Percentiles rank a stretch among this genome's conserved stretches.
Conservation (phyloP, 1,140 invertebrate species). For the Trachymyrmex septentrionalis region DNA sequence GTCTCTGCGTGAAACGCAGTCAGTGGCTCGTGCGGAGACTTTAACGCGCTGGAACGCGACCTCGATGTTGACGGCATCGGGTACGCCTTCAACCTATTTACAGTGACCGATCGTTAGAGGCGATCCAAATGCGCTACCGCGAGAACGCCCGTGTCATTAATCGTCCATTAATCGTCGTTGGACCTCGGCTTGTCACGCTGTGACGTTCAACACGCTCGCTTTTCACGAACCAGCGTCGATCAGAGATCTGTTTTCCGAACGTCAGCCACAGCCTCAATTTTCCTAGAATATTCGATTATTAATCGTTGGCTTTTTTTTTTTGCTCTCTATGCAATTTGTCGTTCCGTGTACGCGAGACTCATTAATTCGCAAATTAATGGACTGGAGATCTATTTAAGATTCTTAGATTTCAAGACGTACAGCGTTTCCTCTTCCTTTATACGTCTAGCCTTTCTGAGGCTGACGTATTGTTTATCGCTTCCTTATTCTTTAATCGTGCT, state of each 20-base stretch:
- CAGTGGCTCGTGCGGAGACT: conserved; percentile 41
- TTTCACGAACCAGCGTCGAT: conserved; percentile 5
- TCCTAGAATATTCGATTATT: background rate
- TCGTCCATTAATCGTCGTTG: conserved; percentile 48
- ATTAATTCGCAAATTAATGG: conserved; percentile 17
- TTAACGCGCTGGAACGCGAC: conserved; percentile 56
- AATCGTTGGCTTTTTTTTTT: background rate
- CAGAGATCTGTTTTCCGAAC: background rate
- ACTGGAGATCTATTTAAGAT: background rate
- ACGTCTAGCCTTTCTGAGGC: background rate
- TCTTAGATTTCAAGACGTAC: background rate
- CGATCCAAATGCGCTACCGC: conserved; percentile 52
- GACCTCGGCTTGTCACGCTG: conserved; percentile 32
- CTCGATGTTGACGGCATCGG: conserved; percentile 43
- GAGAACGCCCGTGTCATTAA: conserved; percentile 39
- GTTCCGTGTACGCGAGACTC: background rate
- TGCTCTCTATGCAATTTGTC: conserved; percentile 4
- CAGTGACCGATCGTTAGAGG: conserved; percentile 63
- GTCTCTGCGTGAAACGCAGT: conserved; percentile 13
- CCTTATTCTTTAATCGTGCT: background rate
- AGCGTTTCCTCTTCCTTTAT: background rate
- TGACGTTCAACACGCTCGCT: background rate
- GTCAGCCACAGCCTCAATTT: too few species aligned
- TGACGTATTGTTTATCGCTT: conserved; percentile 4
- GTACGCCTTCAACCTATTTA: conserved; percentile 61